These are phyloP conservation scores for Maccullochella peelii DNA, from an alignment of 2,113 vertebrate genomes.

Conservation along the genomic window DNA sequence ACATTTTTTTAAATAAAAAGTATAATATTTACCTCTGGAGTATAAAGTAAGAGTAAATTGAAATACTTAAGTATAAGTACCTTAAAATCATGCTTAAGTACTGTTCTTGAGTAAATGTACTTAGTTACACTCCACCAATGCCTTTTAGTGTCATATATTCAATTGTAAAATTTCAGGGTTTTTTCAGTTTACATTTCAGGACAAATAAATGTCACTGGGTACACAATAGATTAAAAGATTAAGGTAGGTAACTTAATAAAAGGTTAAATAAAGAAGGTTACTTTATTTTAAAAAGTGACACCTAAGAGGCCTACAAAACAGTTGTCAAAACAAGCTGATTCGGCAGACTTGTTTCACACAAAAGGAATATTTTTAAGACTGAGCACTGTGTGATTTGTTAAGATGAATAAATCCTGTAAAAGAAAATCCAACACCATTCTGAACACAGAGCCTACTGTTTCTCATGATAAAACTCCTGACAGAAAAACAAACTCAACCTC, in stretches of 20 bases:
- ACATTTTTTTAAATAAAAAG: background rate
- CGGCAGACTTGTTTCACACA: background rate
- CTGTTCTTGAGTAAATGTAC: background rate
- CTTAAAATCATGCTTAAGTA: background rate
- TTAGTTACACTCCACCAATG: background rate
- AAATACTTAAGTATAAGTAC: conserved; percentile 3
- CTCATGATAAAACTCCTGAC: conserved; percentile 30
- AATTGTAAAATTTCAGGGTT: background rate
- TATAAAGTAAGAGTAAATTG: background rate
- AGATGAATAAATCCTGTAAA: conserved; percentile 12
- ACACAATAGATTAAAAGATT: background rate
- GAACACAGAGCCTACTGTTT: conserved; percentile 27
- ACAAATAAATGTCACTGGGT: background rate
- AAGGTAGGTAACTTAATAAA: background rate
- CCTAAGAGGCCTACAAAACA: background rate
- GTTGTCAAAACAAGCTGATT: conserved; percentile 4
- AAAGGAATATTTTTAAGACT: background rate
- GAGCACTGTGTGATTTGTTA: background rate
- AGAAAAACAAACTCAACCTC: conserved; percentile 37
- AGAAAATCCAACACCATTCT: conserved; percentile 23
- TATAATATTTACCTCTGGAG: background rate
- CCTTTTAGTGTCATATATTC: background rate
- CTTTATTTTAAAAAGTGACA: background rate
- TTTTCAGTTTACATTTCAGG: background rate
- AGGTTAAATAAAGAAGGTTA: no score